Base-by-base conservation (phyloP, 2,113 vertebrate species). In the Scomber colias region DNA sequence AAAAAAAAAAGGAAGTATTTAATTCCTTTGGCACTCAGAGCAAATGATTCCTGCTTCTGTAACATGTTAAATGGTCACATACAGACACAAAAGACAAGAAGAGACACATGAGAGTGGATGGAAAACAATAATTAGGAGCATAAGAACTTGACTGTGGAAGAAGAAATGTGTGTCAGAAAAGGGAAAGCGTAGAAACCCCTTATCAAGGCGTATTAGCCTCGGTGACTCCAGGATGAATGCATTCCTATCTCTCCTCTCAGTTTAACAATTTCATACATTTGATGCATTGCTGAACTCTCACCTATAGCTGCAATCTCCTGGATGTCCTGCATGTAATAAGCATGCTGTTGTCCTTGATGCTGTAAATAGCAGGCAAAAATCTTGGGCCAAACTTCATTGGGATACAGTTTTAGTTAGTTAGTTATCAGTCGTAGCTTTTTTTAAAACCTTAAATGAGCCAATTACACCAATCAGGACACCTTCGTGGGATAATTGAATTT, bases 1-100 rank as follows among this genome's bases (percentile, higher is more conserved):
- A 82, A 45, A 24, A 66, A 30, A 67, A 81, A 48, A 24, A 69
- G 24, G 15, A 62, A 60, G 35, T 59, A 77, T 60, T 14, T 12
- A 16, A 71, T 57, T 66, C 31, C 61, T 27, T 17, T 10, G 13
- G 61, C 40, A 75, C 51, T 69, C 54, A 71, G 31, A 81, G 63
- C 24, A 65, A 75, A 67, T 1, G 24, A 63, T 71, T 70, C 75
- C 40, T 40, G 57, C 35, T 54, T 75, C 44, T 59, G 31, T 40
- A 62, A 50, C 15, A 45, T 54, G 24, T 50, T 49, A 7, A 50
- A 64, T 31, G 21, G 31, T 46, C 68, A 72, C 12, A 73, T 30
- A 73, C 24, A 63, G 35, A 70, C 7, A 27, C 14, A 62, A 14
- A 27, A 30, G 48, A 69, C n/a, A 24, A 11, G 72, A 3, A 5